These are phyloP conservation scores for Drosophila nigrodunni DNA, from an alignment of 1,140 invertebrate species.

Conservation along the genomic window DNA sequence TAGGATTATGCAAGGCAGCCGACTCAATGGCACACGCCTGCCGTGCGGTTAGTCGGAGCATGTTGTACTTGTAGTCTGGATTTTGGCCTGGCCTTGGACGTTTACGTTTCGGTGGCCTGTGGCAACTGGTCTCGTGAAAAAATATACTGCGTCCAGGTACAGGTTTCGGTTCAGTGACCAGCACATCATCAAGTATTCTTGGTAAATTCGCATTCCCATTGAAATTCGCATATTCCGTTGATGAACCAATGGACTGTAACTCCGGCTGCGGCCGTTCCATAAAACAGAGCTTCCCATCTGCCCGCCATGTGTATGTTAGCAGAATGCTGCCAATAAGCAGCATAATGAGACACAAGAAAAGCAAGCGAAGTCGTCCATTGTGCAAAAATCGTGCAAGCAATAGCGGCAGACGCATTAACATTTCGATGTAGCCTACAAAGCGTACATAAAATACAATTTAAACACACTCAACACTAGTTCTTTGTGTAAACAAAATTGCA, in stretches of 20 bases:
- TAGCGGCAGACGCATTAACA: constrained; percentile 70
- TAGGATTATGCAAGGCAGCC: constrained; percentile 87
- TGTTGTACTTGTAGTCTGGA: constrained; percentile 27
- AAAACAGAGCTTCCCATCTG: constrained; percentile 40
- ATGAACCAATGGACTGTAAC: not conserved
- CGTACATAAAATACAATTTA: not conserved
- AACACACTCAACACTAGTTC: not conserved
- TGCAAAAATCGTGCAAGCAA: constrained; percentile 55
- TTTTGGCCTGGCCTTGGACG: constrained; percentile 16
- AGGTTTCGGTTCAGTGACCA: constrained; percentile 62
- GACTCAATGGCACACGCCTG: constrained; percentile 90
- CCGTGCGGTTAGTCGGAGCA: constrained; percentile 85
- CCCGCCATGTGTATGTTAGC: constrained; percentile 22
- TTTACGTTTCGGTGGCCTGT: constrained; percentile 20
- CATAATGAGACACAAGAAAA: constrained; percentile 56
- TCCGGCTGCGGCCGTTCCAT: constrained; percentile 13
- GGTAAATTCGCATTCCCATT: constrained; percentile 6
- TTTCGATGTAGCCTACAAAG: constrained; percentile 23
- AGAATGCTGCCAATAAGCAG: constrained; percentile 32
- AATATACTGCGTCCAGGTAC: constrained; percentile 86
- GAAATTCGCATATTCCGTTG: not conserved
- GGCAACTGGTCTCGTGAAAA: constrained; percentile 87
- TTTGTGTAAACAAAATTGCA: not conserved
- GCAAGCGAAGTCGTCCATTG: constrained; percentile 60
- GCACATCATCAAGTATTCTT: constrained; percentile 64